Evolutionary conservation across 2,797 vertebrate species (phyloP).

Genomic region (Microhierax caerulescens): DNA sequence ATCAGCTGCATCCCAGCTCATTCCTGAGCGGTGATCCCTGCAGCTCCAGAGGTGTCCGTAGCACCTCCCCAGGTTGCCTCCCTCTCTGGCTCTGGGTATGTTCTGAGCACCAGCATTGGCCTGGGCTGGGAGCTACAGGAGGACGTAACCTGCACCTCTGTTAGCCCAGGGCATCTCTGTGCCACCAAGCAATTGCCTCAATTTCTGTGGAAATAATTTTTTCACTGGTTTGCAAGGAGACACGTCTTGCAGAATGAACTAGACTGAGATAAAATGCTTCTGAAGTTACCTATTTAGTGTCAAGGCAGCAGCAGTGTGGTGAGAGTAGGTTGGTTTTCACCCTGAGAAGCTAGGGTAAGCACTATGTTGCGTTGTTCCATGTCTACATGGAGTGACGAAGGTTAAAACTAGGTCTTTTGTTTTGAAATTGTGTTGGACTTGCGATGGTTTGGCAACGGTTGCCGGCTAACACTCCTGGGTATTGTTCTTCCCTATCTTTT

Average conservation of each 20-base stretch:
- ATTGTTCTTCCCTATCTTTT: not conserved
- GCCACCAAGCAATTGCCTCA: not conserved
- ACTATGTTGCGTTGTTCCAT: not conserved
- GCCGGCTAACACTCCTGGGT: not conserved
- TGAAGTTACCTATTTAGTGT: not conserved
- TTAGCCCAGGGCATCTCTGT: not conserved
- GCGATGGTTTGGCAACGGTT: not conserved
- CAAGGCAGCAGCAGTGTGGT: not conserved
- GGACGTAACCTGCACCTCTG: not conserved
- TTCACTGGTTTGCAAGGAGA: not conserved
- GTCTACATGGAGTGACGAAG: not conserved
- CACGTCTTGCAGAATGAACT: not conserved
- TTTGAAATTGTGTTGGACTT: not conserved
- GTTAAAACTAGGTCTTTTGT: not conserved
- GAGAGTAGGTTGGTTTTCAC: not conserved
- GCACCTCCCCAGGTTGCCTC: not conserved
- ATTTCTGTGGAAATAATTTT: not conserved
- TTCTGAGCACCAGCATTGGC: not conserved
- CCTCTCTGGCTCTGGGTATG: rapidly evolving
- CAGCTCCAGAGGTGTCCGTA: not conserved
- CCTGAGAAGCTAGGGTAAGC: not conserved
- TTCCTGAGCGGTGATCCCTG: not conserved
- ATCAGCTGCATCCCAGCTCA: not conserved
- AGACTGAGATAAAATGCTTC: not conserved
- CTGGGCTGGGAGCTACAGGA: not conserved